phyloP scores from a whole-genome alignment of 2,113 vertebrate species.

The Trogon melanurus region DNA sequence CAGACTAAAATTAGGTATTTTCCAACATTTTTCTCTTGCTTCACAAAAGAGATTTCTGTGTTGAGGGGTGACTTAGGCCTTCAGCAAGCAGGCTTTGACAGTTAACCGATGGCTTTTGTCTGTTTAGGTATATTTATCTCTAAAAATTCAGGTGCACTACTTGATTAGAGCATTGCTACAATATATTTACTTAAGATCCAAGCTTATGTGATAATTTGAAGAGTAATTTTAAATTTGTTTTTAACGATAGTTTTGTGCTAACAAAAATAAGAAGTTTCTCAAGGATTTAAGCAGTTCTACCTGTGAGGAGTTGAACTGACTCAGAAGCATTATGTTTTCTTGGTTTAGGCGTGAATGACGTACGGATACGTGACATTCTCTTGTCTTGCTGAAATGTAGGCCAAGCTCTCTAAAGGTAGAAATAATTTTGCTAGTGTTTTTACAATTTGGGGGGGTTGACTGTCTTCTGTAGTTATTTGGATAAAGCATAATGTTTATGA shows the following conservation, averaged over 20 bases:
- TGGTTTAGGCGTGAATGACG: background rate
- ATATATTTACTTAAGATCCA: background rate
- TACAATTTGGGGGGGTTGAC: background rate
- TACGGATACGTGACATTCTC: background rate
- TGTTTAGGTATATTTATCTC: background rate
- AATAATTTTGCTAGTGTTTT: background rate
- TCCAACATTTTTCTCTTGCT: background rate
- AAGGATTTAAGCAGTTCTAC: background rate
- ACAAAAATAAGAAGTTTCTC: background rate
- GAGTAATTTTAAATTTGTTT: background rate
- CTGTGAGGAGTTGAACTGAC: background rate
- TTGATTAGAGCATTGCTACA: background rate
- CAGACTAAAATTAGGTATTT: background rate
- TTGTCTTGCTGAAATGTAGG: background rate
- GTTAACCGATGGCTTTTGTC: background rate
- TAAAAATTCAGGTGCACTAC: background rate
- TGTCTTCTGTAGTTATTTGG: background rate
- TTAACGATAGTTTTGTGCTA: background rate
- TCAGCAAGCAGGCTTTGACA: background rate
- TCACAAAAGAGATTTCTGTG: background rate
- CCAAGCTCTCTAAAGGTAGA: background rate
- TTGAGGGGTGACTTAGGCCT: background rate
- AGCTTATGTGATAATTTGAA: background rate
- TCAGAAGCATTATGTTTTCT: background rate
- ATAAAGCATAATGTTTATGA: background rate